phyloP scores from a whole-genome alignment of 2,888 invertebrate species.

The Diarsia dahlii region DNA sequence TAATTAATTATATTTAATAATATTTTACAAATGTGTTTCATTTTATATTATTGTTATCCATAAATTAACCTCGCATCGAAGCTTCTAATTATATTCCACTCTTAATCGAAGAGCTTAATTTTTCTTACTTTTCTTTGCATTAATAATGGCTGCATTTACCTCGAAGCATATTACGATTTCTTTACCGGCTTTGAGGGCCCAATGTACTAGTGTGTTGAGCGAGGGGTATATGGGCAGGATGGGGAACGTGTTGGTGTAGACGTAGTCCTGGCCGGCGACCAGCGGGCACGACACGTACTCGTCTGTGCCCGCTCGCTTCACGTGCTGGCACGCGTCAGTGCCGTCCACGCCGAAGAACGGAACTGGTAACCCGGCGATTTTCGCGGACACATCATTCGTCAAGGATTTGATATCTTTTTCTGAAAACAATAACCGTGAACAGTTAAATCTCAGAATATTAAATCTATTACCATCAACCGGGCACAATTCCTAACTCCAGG shows the following conservation, averaged over 20 bases:
- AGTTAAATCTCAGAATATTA: conserved; percentile 1
- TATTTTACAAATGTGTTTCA: conserved; percentile 30
- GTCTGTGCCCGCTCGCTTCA: conserved; percentile 74
- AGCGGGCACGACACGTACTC: conserved; percentile 92
- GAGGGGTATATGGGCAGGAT: conserved; percentile 87
- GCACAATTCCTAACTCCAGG: not conserved
- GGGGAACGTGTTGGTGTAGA: conserved; percentile 91
- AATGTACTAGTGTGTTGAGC: conserved; percentile 90
- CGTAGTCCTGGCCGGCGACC: conserved; percentile 91
- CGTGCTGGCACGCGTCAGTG: conserved; percentile 91
- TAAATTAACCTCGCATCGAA: not conserved
- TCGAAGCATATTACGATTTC: conserved; percentile 92
- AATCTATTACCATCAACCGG: not conserved
- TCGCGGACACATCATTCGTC: conserved; percentile 89
- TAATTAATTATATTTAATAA: conserved; percentile 31
- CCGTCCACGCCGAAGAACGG: conserved; percentile 94
- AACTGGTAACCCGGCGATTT: conserved; percentile 90
- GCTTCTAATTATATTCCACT: not conserved
- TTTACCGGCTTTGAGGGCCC: conserved; percentile 89
- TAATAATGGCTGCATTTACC: conserved; percentile 87
- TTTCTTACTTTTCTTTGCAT: conserved; percentile 32
- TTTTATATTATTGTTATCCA: conserved; percentile 12
- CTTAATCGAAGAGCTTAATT: not conserved
- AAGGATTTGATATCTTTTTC: conserved; percentile 87
- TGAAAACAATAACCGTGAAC: conserved; percentile 71